These are phyloP conservation scores for Spondyliosoma cantharus DNA, from an alignment of 2,797 vertebrate species.

Conservation along the genomic window DNA sequence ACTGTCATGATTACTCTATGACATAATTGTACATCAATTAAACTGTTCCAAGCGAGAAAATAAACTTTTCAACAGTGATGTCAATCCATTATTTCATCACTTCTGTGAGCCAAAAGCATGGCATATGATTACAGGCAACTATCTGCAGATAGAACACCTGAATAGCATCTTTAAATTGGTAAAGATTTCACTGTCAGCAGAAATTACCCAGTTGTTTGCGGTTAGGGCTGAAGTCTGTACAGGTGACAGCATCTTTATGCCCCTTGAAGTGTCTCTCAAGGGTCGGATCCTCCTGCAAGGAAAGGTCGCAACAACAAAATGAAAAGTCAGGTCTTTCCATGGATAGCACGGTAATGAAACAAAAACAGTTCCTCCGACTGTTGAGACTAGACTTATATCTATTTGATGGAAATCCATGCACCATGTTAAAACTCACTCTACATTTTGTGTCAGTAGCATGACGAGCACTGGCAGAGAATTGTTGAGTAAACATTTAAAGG, in stretches of 20 bases:
- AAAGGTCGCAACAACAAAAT: neutral
- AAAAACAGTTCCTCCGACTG: neutral
- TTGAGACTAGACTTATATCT: neutral
- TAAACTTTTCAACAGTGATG: neutral
- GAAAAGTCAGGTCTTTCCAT: neutral
- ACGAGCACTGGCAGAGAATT: neutral
- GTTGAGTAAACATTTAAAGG: neutral
- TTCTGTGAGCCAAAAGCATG: neutral
- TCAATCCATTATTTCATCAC: neutral
- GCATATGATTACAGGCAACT: neutral
- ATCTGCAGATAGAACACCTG: neutral
- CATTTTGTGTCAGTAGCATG: neutral
- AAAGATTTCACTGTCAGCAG: neutral
- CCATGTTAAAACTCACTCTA: neutral
- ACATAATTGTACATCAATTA: neutral
- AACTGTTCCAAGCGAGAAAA: neutral
- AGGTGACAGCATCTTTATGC: constrained; percentile 83
- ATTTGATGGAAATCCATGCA: neutral
- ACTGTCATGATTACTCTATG: too few species aligned
- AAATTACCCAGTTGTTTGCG: constrained; percentile 83
- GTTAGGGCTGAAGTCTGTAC: constrained; percentile 84
- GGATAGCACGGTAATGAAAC: neutral
- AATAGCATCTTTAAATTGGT: neutral
- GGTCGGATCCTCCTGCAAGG: constrained; percentile 83
- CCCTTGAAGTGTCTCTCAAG: constrained; percentile 84